Conservation (phyloP, 2,113 vertebrate species). For the Gymnarchus niloticus region DNA sequence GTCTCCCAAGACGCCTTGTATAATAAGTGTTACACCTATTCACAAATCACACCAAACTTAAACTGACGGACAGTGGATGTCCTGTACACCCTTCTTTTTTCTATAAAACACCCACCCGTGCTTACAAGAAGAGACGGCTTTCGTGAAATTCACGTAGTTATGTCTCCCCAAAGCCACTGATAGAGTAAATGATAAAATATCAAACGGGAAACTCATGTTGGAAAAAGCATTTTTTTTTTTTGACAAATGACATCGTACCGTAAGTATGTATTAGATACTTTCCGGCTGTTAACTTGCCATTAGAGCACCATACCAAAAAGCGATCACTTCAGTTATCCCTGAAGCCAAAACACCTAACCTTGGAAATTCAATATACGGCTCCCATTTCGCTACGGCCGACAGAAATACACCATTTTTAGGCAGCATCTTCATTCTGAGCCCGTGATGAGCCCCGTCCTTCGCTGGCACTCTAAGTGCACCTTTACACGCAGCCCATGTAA, state of each 20-base stretch:
- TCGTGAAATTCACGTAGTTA: background rate
- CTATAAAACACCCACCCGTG: background rate
- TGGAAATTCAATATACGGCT: background rate
- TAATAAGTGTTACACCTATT: background rate
- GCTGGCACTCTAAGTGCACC: background rate
- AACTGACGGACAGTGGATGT: background rate
- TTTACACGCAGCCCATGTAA: conserved; percentile 6
- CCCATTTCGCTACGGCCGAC: background rate
- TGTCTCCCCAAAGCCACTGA: background rate
- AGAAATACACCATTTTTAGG: background rate
- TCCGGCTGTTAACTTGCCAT: background rate
- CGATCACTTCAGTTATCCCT: background rate
- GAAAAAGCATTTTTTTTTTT: background rate
- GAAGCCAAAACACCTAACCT: too few species aligned
- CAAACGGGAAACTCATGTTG: background rate
- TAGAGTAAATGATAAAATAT: background rate
- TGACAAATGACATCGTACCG: background rate
- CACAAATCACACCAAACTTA: background rate
- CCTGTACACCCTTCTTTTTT: background rate
- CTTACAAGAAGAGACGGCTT: background rate
- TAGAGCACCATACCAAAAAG: background rate
- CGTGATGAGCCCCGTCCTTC: background rate
- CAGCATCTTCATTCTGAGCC: background rate
- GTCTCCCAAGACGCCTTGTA: background rate
- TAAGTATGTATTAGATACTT: background rate